Evolutionary conservation across 2,113 vertebrate species (phyloP), one percentile per base, ranked within the genome.

Genomic region (Epinephelus moara): DNA sequence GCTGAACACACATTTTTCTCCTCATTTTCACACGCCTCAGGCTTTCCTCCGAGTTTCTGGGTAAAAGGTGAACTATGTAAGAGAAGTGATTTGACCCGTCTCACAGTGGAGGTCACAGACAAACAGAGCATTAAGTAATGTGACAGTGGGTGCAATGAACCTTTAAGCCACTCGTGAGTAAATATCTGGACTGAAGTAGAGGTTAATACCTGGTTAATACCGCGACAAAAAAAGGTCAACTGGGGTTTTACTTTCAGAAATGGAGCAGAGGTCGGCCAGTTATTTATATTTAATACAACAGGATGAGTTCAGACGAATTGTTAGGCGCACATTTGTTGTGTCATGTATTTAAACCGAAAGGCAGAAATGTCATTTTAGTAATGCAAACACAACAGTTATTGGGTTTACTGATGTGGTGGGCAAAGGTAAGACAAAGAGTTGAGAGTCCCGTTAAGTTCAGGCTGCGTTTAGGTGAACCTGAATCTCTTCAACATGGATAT

Each of bases 1-100:
- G 55, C 12, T 14, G 11, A 30, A 21, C 18, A 27, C 15, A 19
- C 56, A 2, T 6, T 78, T 79, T 86, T 55, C 56, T 33, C 14
- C 61, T 63, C 6, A 19, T 53, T 57, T 53, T 66, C 4, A 23
- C 84, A 76, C 15, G n/a, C 12, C 3, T 18, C 2, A 2, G 82
- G 27, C 23, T 70, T 57, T 71, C 70, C 78, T 78, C 9, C 23
- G 55, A 55, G 37, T 93, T 90, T 91, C 86, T 92, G 84, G 90
- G 93, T 87, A 57, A 93, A 86, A 94, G 92, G 80, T 85, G 82
- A 93, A 70, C 23, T 3, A 21, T 50, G 67, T 6, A 40, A 47
- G 42, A 63, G 80, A 81, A 52, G 50, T 15, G 8, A 66, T n/a
- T 0, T 69, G 67, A 78, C 80, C 85, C 53, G 42, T n/a, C 62